Evolutionary conservation across 2,888 invertebrate species (phyloP).

Genomic region (Entomobrya proxima): DNA sequence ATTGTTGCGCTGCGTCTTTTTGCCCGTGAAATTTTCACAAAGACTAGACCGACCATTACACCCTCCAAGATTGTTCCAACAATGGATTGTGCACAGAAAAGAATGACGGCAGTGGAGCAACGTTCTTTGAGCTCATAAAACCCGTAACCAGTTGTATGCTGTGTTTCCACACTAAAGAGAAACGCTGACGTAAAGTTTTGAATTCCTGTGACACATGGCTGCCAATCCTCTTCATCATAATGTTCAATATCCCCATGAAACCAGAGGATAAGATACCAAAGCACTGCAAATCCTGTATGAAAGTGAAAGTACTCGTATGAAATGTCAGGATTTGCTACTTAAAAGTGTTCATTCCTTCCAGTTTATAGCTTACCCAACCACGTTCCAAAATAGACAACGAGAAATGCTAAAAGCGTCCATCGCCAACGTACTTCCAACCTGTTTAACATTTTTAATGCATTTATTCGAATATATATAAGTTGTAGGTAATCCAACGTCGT

Average conservation of each 20-base stretch:
- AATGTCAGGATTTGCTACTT: no score
- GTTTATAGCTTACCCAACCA: constrained; percentile 82
- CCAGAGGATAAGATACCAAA: constrained; percentile 94
- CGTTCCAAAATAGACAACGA: constrained; percentile 88
- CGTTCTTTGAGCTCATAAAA: constrained; percentile 76
- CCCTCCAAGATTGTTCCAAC: constrained; percentile 78
- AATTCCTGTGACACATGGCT: constrained; percentile 79
- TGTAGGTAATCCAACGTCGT: no score
- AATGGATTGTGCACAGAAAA: constrained; percentile 73
- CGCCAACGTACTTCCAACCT: constrained; percentile 93
- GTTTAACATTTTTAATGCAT: no score
- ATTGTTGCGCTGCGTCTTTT: constrained; percentile 88
- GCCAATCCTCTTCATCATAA: constrained; percentile 75
- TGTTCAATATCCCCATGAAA: constrained; percentile 88
- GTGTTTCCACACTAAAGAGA: constrained; percentile 80
- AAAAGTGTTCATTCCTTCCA: background rate
- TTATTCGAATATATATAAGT: background rate
- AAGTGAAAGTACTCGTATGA: no score
- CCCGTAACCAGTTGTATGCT: constrained; percentile 75
- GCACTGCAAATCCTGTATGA: constrained; percentile 83
- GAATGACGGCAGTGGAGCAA: constrained; percentile 68
- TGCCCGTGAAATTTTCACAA: constrained; percentile 96
- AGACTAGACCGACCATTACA: constrained; percentile 79
- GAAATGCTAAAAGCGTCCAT: constrained; percentile 92
- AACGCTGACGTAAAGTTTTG: constrained; percentile 79